A percentile compares a stretch with the other conserved stretches of the same genome.
phyloP scores from a whole-genome alignment of 2,797 vertebrate species.

The Phoxinus dragarum region DNA sequence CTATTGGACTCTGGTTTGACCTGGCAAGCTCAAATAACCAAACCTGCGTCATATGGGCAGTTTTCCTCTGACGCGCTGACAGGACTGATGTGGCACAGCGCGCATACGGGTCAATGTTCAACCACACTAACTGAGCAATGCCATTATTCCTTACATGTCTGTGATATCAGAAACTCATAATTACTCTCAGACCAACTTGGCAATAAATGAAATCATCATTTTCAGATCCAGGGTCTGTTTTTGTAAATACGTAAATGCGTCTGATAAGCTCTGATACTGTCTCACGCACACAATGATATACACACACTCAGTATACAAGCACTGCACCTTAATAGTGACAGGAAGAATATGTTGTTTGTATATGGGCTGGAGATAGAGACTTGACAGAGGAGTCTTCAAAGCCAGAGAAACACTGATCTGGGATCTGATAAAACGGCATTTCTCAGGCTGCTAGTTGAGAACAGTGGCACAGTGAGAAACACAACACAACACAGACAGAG shows the following conservation, averaged over 20 bases:
- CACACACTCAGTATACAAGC: slow-evolving; percentile 26
- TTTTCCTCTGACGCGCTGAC: slow-evolving; percentile 24
- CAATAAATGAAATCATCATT: background rate
- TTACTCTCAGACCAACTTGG: background rate
- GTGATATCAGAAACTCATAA: background rate
- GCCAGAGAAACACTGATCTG: slow-evolving; percentile 65
- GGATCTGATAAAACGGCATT: slow-evolving; percentile 62
- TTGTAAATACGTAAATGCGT: background rate
- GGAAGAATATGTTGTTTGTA: slow-evolving; percentile 64
- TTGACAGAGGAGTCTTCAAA: slow-evolving; percentile 68
- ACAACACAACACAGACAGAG: background rate
- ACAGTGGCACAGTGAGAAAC: background rate
- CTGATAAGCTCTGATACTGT: slow-evolving; percentile 10
- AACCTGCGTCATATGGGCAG: slow-evolving; percentile 55
- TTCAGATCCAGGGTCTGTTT: background rate
- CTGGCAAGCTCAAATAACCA: slow-evolving; percentile 61
- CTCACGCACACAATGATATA: slow-evolving; percentile 19
- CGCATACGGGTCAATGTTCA: slow-evolving; percentile 13
- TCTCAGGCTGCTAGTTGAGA: background rate
- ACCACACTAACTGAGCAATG: background rate
- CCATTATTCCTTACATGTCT: background rate
- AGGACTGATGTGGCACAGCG: slow-evolving; percentile 20
- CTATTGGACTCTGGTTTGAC: slow-evolving; percentile 37
- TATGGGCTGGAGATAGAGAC: slow-evolving; percentile 63
- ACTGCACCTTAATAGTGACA: slow-evolving; percentile 5